A percentile compares a stretch with the other conserved stretches of the same genome.
Conservation (phyloP, 2,113 vertebrate genomes). For the Cichladusa arquata region DNA sequence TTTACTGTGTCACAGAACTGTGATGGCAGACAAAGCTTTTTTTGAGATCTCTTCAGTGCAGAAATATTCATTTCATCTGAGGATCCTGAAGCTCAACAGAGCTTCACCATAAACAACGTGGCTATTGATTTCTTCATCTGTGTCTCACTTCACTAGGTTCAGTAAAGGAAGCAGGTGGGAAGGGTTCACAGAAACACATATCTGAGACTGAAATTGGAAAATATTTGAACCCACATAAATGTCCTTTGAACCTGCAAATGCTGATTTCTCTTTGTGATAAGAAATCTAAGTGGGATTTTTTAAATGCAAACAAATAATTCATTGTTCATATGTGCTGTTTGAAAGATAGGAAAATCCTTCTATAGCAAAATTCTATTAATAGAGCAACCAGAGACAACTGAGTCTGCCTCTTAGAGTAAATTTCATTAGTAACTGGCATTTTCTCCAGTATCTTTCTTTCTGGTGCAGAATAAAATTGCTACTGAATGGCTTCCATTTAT, state of each 20-base stretch:
- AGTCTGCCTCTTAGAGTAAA: neutral
- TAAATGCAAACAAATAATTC: neutral
- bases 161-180: neutral
- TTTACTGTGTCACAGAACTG: neutral
- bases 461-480: neutral
- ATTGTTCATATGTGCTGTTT: neutral
- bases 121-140: slow-evolving; percentile 20
- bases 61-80: neutral
- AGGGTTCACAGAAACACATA: neutral
- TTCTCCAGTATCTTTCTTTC: neutral
- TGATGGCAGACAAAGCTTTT: neutral
- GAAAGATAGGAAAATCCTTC: neutral
- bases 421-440: slow-evolving; percentile 20
- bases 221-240: neutral
- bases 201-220: neutral
- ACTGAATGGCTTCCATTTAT: neutral
- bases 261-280: neutral
- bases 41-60: neutral
- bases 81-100: slow-evolving; percentile 1
- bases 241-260: neutral
- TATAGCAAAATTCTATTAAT: neutral
- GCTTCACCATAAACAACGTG: neutral
- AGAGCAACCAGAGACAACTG: neutral
- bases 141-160: neutral
- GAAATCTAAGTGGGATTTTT: neutral